These are phyloP conservation scores for Avahi laniger DNA, from an alignment of 2,797 vertebrate species.

Conservation along the genomic window DNA sequence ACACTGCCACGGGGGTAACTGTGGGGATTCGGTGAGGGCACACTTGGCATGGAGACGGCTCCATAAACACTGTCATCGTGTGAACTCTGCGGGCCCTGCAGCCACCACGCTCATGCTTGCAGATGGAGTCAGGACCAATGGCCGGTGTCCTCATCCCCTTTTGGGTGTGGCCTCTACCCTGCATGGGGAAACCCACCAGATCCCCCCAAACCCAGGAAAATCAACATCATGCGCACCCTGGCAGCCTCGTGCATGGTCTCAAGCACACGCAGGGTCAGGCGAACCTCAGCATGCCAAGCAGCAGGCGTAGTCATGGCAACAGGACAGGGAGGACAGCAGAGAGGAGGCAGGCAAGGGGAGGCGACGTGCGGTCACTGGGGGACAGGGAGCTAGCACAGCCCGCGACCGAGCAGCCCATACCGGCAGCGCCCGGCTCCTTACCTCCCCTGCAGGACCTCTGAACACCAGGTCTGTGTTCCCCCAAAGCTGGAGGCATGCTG, in stretches of 20 bases:
- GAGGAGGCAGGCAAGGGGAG: neutral
- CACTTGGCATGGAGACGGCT: neutral
- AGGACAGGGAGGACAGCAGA: conserved; percentile 49
- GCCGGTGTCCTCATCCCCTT: neutral
- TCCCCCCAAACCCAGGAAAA: neutral
- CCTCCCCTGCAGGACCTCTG: conserved; percentile 88
- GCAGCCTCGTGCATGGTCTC: neutral
- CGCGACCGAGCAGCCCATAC: neutral
- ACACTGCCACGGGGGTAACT: neutral
- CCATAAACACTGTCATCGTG: neutral
- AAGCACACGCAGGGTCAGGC: neutral
- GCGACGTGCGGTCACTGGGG: conserved; percentile 8
- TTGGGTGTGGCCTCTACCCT: neutral
- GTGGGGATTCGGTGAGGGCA: neutral
- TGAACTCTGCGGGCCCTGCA: neutral
- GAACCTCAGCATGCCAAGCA: conserved; percentile 48
- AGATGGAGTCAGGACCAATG: neutral
- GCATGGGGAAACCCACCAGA: neutral
- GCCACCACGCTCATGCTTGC: neutral
- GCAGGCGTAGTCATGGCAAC: neutral
- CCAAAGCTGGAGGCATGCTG: conserved; percentile 88
- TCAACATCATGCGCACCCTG: neutral
- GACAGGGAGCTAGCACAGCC: neutral
- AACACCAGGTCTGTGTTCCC: conserved; percentile 85
- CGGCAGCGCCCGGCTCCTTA: conserved; percentile 74